Conservation (phyloP, 2,888 invertebrate genomes). For the Lepidochrysops patricia region DNA sequence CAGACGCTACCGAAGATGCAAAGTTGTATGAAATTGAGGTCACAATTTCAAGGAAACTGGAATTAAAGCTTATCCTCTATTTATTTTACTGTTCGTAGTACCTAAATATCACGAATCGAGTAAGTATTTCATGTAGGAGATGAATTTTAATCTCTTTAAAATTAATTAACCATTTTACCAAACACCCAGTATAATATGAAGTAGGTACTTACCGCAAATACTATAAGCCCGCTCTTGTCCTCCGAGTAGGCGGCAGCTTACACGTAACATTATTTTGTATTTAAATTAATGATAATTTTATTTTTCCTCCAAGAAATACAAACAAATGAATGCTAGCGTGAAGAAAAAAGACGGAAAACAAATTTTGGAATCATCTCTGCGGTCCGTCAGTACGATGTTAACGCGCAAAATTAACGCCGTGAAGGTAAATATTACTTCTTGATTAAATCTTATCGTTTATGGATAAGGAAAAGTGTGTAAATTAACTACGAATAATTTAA, state of each 20-base stretch:
- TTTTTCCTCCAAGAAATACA: constrained; percentile 78
- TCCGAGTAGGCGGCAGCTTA: background rate
- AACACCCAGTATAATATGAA: too few relatives aligned
- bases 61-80: too few relatives aligned
- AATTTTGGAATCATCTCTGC: constrained; percentile 85
- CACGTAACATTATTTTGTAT: background rate
- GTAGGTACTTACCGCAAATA: background rate
- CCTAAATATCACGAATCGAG: too few relatives aligned
- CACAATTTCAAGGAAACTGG: background rate
- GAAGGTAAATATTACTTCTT: constrained; percentile 63
- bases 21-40: background rate
- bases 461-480: background rate
- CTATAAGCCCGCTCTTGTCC: background rate
- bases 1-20: background rate
- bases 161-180: too few relatives aligned
- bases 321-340: constrained; percentile 84
- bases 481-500: background rate
- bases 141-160: too few relatives aligned
- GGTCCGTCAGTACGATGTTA: constrained; percentile 88
- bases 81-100: too few relatives aligned
- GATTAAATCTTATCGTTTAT: background rate
- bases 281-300: background rate
- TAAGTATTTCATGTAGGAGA: too few relatives aligned
- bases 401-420: constrained; percentile 93
- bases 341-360: constrained; percentile 85